Evolutionary conservation across 2,797 vertebrate species (phyloP).

Genomic region (Crocidura indochinensis): DNA sequence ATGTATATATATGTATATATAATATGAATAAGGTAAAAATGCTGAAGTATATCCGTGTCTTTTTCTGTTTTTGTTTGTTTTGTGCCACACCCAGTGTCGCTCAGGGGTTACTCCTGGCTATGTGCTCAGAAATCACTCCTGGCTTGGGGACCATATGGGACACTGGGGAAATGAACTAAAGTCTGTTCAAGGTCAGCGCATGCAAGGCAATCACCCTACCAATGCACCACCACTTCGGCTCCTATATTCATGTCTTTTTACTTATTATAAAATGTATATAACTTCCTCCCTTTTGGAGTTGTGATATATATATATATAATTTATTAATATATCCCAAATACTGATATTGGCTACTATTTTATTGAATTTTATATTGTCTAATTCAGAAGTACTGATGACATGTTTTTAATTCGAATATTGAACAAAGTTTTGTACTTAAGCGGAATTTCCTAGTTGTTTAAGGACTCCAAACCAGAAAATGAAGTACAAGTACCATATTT

Average conservation of each 20-base stretch:
- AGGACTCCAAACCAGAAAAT: slow-evolving; percentile 26
- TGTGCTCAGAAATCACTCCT: no score
- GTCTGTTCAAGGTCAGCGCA: no score
- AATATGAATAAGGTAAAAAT: slow-evolving; percentile 6
- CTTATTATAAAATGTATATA: background rate
- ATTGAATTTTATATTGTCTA: slow-evolving; percentile 16
- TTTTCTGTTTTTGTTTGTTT: background rate
- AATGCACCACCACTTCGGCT: no score
- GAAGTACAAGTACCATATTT: slow-evolving; percentile 16
- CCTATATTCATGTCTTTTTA: no score
- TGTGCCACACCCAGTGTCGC: no score
- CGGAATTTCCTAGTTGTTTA: slow-evolving; percentile 54
- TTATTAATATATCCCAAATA: background rate
- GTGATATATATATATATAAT: background rate
- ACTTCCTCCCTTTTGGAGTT: background rate
- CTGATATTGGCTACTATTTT: slow-evolving; percentile 13
- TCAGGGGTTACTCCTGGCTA: no score
- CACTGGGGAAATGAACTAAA: no score
- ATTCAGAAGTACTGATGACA: slow-evolving; percentile 36
- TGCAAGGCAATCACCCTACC: no score
- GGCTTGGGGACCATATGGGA: no score
- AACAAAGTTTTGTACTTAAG: slow-evolving; percentile 43
- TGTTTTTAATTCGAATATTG: slow-evolving; percentile 48
- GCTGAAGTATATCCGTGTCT: background rate
- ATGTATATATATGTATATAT: slow-evolving; percentile 9